Percentiles rank a stretch among this genome's conserved stretches.
phyloP scores from a whole-genome alignment of 2,888 invertebrate species.

The Aethes cnicana region DNA sequence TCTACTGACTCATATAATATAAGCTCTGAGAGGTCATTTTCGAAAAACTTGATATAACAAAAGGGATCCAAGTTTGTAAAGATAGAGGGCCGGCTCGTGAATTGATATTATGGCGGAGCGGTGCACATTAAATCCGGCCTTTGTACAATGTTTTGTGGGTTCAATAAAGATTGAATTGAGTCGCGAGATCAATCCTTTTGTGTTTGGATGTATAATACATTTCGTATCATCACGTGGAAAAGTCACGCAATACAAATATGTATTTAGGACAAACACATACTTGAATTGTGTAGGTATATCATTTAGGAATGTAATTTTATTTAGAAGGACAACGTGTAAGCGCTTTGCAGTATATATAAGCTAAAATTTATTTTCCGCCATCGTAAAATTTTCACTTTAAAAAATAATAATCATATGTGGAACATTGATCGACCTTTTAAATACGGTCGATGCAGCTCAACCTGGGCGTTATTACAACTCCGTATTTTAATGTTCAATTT shows the following conservation, averaged over 20 bases:
- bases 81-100: constrained; percentile 34
- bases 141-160: constrained; percentile 9
- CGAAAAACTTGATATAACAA: constrained; percentile 45
- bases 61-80: constrained; percentile 47
- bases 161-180: constrained; percentile 14
- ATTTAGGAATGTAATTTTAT: too few relatives aligned
- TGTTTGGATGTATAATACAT: background rate
- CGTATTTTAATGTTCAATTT: too few relatives aligned
- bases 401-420: too few relatives aligned
- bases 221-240: background rate
- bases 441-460: too few relatives aligned
- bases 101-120: constrained; percentile 25
- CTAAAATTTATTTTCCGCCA: too few relatives aligned
- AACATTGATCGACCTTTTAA: too few relatives aligned
- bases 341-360: too few relatives aligned
- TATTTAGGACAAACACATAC: too few relatives aligned
- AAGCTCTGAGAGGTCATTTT: constrained; percentile 50
- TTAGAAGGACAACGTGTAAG: too few relatives aligned
- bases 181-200: constrained; percentile 3
- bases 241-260: background rate
- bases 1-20: constrained; percentile 36
- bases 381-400: too few relatives aligned
- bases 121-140: constrained; percentile 22
- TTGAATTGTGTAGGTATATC: too few relatives aligned
- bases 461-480: too few relatives aligned